These are phyloP conservation scores for Aspidoscelis tigris DNA, from an alignment of 2,113 vertebrate genomes.

Conservation along the genomic window DNA sequence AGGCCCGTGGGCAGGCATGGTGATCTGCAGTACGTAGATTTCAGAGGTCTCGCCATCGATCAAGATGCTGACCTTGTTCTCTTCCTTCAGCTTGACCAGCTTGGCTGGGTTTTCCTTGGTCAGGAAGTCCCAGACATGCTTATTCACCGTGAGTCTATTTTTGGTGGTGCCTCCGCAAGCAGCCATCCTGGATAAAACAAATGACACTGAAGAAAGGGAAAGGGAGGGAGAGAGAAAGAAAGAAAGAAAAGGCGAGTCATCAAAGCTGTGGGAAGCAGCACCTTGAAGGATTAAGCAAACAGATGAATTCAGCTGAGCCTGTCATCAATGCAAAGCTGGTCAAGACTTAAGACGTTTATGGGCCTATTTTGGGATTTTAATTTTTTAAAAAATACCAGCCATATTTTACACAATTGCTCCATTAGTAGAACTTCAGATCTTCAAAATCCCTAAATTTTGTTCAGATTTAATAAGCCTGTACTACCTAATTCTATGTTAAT, in stretches of 20 bases:
- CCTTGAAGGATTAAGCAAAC: slow-evolving; percentile 58
- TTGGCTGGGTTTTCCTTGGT: slow-evolving; percentile 87
- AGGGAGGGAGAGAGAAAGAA: background rate
- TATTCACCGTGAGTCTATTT: slow-evolving; percentile 91
- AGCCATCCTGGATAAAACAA: slow-evolving; percentile 80
- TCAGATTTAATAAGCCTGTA: background rate
- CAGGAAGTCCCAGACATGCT: slow-evolving; percentile 93
- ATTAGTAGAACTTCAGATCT: slow-evolving; percentile 2
- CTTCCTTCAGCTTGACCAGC: slow-evolving; percentile 90
- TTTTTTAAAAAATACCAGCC: background rate
- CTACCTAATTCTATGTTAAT: background rate
- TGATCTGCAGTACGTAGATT: slow-evolving; percentile 91
- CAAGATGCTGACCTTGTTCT: slow-evolving; percentile 87
- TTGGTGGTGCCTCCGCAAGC: slow-evolving; percentile 85
- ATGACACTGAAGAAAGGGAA: slow-evolving; percentile 69
- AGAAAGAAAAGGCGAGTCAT: background rate
- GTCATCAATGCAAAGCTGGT: slow-evolving; percentile 6
- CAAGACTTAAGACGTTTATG: slow-evolving; percentile 12
- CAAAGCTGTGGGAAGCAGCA: slow-evolving; percentile 10
- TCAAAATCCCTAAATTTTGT: background rate
- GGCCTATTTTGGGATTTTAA: no score
- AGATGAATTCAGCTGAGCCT: slow-evolving; percentile 32
- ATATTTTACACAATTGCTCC: background rate
- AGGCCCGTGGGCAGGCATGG: slow-evolving; percentile 64
- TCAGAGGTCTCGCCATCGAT: slow-evolving; percentile 93